These are phyloP conservation scores for Gallinago nigripennis DNA, from an alignment of 2,797 vertebrate species.

Conservation along the genomic window DNA sequence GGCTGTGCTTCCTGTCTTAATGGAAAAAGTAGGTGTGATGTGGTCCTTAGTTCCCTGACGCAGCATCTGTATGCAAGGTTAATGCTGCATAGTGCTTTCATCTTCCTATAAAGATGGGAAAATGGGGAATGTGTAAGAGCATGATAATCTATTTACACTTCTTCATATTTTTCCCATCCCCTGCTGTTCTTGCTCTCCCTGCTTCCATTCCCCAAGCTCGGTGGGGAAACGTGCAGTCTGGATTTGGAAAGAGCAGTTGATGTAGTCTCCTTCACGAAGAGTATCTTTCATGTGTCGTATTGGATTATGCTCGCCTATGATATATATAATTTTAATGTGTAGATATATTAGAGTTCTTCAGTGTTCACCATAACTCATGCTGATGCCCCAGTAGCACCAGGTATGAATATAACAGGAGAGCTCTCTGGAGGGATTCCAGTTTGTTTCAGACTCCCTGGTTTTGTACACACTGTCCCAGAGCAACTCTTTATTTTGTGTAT, in stretches of 20 bases:
- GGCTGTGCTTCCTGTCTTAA: not conserved
- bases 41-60: not conserved
- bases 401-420: not conserved
- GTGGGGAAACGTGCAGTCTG: not conserved
- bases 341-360: not conserved
- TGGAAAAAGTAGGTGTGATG: not conserved
- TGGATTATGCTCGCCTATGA: not conserved
- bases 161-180: not conserved
- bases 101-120: not conserved
- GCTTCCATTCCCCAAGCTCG: not conserved
- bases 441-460: not conserved
- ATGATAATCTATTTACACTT: not conserved
- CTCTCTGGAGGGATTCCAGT: not conserved
- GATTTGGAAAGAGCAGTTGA: not conserved
- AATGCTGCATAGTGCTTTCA: not conserved
- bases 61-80: not conserved
- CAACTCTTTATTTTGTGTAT: slow-evolving; percentile 19
- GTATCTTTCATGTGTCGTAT: not conserved
- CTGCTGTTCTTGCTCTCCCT: not conserved
- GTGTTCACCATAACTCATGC: not conserved
- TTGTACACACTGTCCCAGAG: not conserved
- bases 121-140: not conserved
- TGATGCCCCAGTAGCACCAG: not conserved
- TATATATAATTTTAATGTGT: not conserved
- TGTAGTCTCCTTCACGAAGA: not conserved